phyloP scores from a whole-genome alignment of 2,888 invertebrate genomes.

The Pterobdella sp. region DNA sequence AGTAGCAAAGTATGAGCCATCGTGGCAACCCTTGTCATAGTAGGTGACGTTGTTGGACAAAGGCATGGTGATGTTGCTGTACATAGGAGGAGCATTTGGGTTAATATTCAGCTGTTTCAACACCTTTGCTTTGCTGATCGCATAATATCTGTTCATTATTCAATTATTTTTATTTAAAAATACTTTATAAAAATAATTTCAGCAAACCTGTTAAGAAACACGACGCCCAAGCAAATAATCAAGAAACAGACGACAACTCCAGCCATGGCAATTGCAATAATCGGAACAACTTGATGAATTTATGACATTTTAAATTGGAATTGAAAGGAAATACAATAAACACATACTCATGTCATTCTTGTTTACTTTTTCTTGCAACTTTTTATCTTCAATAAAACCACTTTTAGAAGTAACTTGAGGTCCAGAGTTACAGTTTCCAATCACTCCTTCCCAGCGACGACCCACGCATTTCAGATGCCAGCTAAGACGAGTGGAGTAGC shows the following conservation, averaged over 20 bases:
- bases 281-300: slow-evolving; percentile 14
- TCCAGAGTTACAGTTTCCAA: slow-evolving; percentile 23
- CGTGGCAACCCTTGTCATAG: slow-evolving; percentile 12
- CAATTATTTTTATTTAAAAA: neutral
- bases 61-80: neutral
- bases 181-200: neutral
- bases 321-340: neutral
- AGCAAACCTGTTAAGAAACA: slow-evolving; percentile 21
- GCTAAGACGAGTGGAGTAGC: slow-evolving; percentile 25
- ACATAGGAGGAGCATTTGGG: slow-evolving; percentile 7
- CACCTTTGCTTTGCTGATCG: slow-evolving; percentile 20
- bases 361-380: neutral
- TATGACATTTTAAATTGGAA: neutral
- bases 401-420: neutral
- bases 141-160: slow-evolving; percentile 12
- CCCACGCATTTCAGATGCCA: slow-evolving; percentile 22
- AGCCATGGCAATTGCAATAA: slow-evolving; percentile 21
- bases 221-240: slow-evolving; percentile 21
- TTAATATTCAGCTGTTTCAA: slow-evolving; percentile 14
- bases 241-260: slow-evolving; percentile 25
- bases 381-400: neutral
- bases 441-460: slow-evolving; percentile 22
- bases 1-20: neutral
- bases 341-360: neutral
- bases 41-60: neutral